phyloP scores from a whole-genome alignment of 64 coral and sea anemone genomes.

The Pocillopora damicornis region DNA sequence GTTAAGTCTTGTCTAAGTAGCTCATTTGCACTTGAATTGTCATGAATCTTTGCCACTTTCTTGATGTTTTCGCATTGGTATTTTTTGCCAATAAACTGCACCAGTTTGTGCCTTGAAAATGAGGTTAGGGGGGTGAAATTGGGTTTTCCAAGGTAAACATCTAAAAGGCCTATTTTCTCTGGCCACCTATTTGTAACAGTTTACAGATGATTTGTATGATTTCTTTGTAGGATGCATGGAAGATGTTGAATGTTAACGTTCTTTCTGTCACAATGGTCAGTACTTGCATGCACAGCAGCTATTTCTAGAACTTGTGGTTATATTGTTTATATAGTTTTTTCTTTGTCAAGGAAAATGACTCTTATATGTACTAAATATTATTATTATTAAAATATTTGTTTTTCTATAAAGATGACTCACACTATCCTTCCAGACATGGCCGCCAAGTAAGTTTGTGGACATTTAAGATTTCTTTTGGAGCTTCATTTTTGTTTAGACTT shows the following conservation, averaged over 20 bases:
- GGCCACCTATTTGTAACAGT: neutral
- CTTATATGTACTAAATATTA: neutral
- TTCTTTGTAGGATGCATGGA: slow-evolving; percentile 66
- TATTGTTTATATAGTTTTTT: neutral
- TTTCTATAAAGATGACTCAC: slow-evolving; percentile 61
- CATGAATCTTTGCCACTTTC: too few relatives aligned
- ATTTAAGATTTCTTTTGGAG: neutral
- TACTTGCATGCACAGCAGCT: neutral
- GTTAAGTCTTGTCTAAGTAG: too few relatives aligned
- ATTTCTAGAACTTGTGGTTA: neutral
- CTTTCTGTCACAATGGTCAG: slow-evolving; percentile 81
- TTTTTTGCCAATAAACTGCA: neutral
- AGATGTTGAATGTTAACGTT: slow-evolving; percentile 85
- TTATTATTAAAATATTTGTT: neutral
- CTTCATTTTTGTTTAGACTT: too few relatives aligned
- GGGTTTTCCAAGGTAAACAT: too few relatives aligned
- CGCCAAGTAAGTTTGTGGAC: slow-evolving; percentile 30
- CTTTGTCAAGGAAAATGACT: neutral
- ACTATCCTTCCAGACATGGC: slow-evolving; percentile 73
- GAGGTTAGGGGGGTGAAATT: too few relatives aligned
- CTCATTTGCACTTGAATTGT: too few relatives aligned
- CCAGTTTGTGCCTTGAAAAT: neutral
- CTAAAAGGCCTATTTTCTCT: too few relatives aligned
- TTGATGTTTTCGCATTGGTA: too few relatives aligned
- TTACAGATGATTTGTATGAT: neutral